Percentiles rank a stretch among this genome's conserved stretches.
These are phyloP conservation scores for Eufriesea mexicana DNA, from an alignment of 1,140 invertebrate genomes.

Conservation along the genomic window DNA sequence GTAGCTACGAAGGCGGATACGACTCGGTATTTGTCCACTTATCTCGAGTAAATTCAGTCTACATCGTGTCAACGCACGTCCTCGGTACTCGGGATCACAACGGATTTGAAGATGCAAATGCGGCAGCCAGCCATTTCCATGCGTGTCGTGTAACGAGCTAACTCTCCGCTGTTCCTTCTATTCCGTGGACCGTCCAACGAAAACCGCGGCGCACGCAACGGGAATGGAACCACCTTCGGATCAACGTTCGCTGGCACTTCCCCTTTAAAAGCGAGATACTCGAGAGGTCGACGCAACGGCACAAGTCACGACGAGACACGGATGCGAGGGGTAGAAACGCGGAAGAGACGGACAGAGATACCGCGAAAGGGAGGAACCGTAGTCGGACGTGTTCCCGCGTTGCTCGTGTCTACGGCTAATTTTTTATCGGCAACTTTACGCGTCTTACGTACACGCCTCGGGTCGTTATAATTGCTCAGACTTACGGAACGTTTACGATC, in stretches of 20 bases:
- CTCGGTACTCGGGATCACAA: conserved; percentile 57
- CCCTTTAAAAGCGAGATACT: conserved; percentile 17
- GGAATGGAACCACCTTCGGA: not conserved
- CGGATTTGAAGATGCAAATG: conserved; percentile 72
- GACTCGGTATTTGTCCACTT: conserved; percentile 65
- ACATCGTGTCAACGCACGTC: conserved; percentile 62
- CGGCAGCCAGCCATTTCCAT: conserved; percentile 47
- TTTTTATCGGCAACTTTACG: conserved; percentile 55
- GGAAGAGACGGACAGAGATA: no score
- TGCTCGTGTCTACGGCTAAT: conserved; percentile 18
- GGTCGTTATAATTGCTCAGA: no score
- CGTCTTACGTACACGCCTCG: no score
- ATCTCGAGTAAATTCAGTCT: conserved; percentile 67
- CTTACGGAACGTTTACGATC: not conserved
- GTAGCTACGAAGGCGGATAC: conserved; percentile 55
- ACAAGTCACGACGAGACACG: not conserved
- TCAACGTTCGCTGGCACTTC: conserved; percentile 12
- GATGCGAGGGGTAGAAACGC: not conserved
- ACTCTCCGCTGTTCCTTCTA: not conserved
- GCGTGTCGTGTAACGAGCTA: conserved; percentile 7
- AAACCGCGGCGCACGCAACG: not conserved
- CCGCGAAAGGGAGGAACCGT: not conserved
- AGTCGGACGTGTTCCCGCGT: conserved; percentile 43
- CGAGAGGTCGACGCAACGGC: conserved; percentile 20
- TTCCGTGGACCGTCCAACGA: not conserved